A percentile compares a stretch with the other conserved stretches of the same genome.
phyloP scores from a whole-genome alignment of 2,113 vertebrate genomes.

The Cololabis saira region DNA sequence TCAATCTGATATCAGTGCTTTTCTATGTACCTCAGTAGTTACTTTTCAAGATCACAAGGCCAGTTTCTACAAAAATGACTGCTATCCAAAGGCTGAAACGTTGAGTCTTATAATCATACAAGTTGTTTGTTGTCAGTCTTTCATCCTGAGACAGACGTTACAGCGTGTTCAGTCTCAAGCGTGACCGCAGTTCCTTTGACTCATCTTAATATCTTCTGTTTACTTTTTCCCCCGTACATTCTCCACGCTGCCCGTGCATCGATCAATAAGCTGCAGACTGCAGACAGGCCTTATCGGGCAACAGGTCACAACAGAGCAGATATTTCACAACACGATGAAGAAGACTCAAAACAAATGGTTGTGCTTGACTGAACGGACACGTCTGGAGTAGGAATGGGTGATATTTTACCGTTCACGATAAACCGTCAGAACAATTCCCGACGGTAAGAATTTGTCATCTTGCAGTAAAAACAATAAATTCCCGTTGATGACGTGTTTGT shows the following conservation, averaged over 20 bases:
- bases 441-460: too few species aligned
- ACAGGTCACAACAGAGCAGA: conserved; percentile 11
- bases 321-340: background rate
- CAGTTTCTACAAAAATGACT: too few species aligned
- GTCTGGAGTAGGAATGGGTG: too few species aligned
- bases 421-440: too few species aligned
- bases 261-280: background rate
- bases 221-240: conserved; percentile 17
- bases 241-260: conserved; percentile 24
- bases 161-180: background rate
- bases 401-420: too few species aligned
- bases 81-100: too few species aligned
- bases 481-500: too few species aligned
- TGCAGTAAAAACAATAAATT: too few species aligned
- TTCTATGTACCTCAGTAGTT: too few species aligned
- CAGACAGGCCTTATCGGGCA: conserved; percentile 8
- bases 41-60: too few species aligned
- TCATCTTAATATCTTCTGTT: conserved; percentile 18
- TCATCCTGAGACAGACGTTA: background rate
- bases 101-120: too few species aligned
- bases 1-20: too few species aligned
- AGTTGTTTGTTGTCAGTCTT: background rate
- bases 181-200: conserved; percentile 2
- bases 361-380: conserved; percentile 12
- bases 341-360: conserved; percentile 15